These are phyloP conservation scores for Nymphicus hollandicus DNA, from an alignment of 2,113 vertebrate species.

Conservation along the genomic window DNA sequence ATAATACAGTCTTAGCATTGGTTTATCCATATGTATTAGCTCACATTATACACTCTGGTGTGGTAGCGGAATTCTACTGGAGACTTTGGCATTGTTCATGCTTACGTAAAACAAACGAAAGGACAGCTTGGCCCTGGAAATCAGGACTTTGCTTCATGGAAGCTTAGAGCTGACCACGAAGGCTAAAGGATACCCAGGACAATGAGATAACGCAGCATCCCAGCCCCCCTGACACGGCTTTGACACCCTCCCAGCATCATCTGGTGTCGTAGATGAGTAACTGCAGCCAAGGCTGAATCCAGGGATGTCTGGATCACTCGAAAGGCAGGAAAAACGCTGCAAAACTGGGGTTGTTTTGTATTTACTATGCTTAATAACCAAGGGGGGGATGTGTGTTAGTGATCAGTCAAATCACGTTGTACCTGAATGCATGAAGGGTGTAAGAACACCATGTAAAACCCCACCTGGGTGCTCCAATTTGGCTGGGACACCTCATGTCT, in stretches of 20 bases:
- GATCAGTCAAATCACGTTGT: neutral
- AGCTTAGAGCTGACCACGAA: neutral
- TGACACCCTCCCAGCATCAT: neutral
- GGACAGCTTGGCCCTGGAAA: neutral
- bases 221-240: neutral
- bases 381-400: too few species aligned
- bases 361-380: neutral
- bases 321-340: neutral
- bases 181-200: neutral
- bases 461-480: neutral
- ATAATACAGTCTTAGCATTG: neutral
- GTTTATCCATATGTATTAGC: neutral
- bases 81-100: neutral
- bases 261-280: neutral
- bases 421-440: neutral
- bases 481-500: neutral
- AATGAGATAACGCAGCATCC: neutral
- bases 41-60: neutral
- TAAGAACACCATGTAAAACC: neutral
- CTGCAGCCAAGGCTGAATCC: neutral
- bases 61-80: neutral
- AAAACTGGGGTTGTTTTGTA: neutral
- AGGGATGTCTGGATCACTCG: neutral
- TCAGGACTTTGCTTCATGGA: neutral
- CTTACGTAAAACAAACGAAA: neutral